These are phyloP conservation scores for Drosophila sechellia DNA, from an alignment of 1,140 invertebrate genomes.

Conservation along the genomic window DNA sequence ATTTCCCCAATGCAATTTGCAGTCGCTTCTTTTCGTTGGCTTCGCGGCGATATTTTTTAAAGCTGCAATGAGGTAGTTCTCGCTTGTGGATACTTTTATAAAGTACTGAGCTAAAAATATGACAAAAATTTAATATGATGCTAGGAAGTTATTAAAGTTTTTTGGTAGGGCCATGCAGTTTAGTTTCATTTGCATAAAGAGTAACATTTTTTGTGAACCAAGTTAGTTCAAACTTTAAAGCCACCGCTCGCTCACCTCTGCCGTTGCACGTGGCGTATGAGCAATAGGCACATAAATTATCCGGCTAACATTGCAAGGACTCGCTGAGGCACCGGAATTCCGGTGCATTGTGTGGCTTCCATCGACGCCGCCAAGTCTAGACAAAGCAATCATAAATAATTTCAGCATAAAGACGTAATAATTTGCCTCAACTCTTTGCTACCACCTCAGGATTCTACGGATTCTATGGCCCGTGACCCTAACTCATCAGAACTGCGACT, in stretches of 20 bases:
- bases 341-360: conserved; percentile 72
- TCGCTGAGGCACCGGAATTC: conserved; percentile 59
- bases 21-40: conserved; percentile 20
- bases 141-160: no score
- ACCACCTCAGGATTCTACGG: conserved; percentile 4
- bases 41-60: conserved; percentile 24
- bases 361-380: conserved; percentile 65
- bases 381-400: conserved; percentile 83
- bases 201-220: background rate
- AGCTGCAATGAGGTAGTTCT: conserved; percentile 8
- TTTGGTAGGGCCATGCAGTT: no score
- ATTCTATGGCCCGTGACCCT: background rate
- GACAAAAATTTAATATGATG: no score
- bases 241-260: conserved; percentile 14
- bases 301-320: conserved; percentile 46
- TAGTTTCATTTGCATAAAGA: background rate
- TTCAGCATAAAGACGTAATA: conserved; percentile 79
- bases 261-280: conserved; percentile 66
- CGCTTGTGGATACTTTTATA: no score
- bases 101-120: no score
- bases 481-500: conserved; percentile 7
- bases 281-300: conserved; percentile 71
- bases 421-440: conserved; percentile 60
- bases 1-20: conserved; percentile 76
- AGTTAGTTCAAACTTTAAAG: background rate